A percentile compares a stretch with the other conserved stretches of the same genome.
Evolutionary conservation across 1,140 invertebrate genomes (phyloP).

Genomic region (Trichonephila clavata): DNA sequence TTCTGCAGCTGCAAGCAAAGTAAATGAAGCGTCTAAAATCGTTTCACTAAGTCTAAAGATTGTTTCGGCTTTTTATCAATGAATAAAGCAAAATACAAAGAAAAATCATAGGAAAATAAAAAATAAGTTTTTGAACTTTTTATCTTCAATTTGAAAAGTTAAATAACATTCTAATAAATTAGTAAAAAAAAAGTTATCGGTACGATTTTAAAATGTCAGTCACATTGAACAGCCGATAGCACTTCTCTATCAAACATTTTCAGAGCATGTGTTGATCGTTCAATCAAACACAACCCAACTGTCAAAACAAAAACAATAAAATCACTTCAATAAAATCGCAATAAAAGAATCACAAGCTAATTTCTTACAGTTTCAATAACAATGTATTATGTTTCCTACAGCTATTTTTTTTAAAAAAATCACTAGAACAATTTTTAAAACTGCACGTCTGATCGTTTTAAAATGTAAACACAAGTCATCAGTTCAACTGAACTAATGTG

Average conservation of each 20-base stretch:
- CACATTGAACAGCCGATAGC: not conserved
- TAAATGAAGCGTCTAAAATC: not conserved
- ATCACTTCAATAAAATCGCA: not conserved
- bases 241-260: not conserved
- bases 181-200: not conserved
- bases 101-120: too few species aligned
- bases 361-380: not conserved
- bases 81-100: too few species aligned
- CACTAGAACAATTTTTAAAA: not conserved
- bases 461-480: not conserved
- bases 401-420: not conserved
- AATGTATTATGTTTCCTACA: not conserved
- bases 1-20: too few species aligned
- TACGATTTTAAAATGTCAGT: not conserved
- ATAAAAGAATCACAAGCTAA: not conserved
- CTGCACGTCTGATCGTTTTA: conserved; percentile 9
- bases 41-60: not conserved
- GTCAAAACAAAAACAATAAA: not conserved
- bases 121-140: too few species aligned
- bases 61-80: not conserved
- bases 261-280: not conserved
- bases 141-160: not conserved
- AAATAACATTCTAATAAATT: not conserved
- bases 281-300: not conserved
- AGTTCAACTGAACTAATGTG: not conserved